Evolutionary conservation across 2,113 vertebrate species (phyloP), one percentile per base, ranked within the genome.

Genomic region (Misgurnus mizolepis): DNA sequence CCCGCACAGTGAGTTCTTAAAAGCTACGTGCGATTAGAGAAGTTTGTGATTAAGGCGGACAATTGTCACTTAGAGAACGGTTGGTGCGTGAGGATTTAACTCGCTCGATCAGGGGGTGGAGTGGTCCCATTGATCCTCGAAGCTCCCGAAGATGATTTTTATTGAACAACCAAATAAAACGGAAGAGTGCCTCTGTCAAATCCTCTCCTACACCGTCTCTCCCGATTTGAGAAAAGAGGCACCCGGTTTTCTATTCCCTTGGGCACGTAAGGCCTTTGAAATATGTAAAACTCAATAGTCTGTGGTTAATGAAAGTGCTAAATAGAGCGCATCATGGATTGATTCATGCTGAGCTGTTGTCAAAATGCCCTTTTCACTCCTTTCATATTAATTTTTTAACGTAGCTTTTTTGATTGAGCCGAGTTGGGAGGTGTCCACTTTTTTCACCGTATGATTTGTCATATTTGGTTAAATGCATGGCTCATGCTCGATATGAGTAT

Each of bases 261-360:
- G 61, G 67, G n/a, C 47, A 69, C 18, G 49, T 66, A 43, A 56
- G 18, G 43, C 47, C 60, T 58, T n/a, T 81, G 71, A 56, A 67
- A 75, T 75, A 67, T 75, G 71, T 58, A 58, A 39, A 75, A 67
- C 41, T 74, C 62, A 56, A 66, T 80, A 68, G 55, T 60, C 60
- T 74, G 43, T 58, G 15, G 47, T 27, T 67, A 80, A 67, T 70
- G 45, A 75, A 80, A 73, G 39, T 12, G 7, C 74, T 73, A 67
- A 73, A 81, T 49, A 66, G 74, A 84, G 61, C 62, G 14, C 58
- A 55, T n/a, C 8, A 43, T 66, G 41, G 82, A 76, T 83, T 67
- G 22, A 80, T 80, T 55, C 53, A 55, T 27, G 67, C 80, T 8
- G 53, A 78, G 41, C 64, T 76, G 61, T 55, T 65, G 12, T 50